Evolutionary conservation across 2,888 invertebrate genomes (phyloP), one percentile per base, ranked within the genome.

Genomic region (Brachyptera putata): DNA sequence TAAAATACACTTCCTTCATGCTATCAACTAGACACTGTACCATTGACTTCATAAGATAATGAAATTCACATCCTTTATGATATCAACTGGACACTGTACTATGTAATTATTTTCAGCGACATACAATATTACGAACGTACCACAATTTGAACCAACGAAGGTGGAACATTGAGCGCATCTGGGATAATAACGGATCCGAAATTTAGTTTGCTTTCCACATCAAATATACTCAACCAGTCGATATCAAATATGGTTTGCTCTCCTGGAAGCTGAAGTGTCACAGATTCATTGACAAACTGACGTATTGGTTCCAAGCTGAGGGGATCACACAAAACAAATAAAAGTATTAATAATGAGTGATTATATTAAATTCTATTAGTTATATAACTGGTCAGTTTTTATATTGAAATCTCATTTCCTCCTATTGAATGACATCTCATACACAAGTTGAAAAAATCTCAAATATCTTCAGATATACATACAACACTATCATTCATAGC

Each of bases 191-290:
- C 84, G 36, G 86, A 88, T 4, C 87, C 89, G 63, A 80, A 84
- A 72, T 85, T 88, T 64, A 84, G 80, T 65, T 84, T 84, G 2
- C 79, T 79, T 49, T 81, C 80, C 46, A 83, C 74, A 76, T 93
- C 90, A 71, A 82, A 94, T 65, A 94, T 76, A 70, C 89, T 85
- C 56, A 95, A 76, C 94, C 94, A 95, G 71, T 88, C 85, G 48
- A 93, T 83, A 67, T 87, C 84, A 72, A 88, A 89, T 66, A 92
- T 85, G 0, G 90, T 87, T 70, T 85, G 78, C 58, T 88, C 91
- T 24, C 94, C 94, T 2, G 93, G 91, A 65, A 95, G 75, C 71
- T 84, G 80, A 64, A 95, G 75, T 0, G 76, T 80, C 63, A 95
- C 84, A 57, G 88, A 87, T 71, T 89, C 86, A 65, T 84, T 84